A percentile compares a stretch with the other conserved stretches of the same genome.
Conservation (phyloP, 2,888 invertebrate genomes). For the Bembecia ichneumoniformis region DNA sequence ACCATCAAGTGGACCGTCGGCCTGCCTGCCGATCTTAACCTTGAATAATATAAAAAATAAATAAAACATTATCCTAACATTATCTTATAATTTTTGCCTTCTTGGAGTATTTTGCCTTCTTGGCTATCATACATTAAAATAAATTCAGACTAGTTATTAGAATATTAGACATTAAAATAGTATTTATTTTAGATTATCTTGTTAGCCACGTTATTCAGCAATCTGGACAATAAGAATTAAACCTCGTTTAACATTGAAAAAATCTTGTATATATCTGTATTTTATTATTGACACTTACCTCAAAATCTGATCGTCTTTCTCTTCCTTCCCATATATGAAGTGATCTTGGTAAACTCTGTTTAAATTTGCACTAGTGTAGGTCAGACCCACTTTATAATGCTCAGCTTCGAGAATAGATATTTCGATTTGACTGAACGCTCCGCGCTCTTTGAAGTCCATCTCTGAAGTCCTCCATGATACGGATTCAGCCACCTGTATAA, state of each 20-base stretch:
- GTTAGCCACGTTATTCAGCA: too few relatives aligned
- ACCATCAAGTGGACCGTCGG: too few relatives aligned
- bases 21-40: too few relatives aligned
- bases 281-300: constrained; percentile 22
- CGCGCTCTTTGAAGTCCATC: constrained; percentile 53
- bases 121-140: too few relatives aligned
- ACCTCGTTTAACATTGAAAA: not conserved
- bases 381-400: constrained; percentile 48
- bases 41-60: too few relatives aligned
- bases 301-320: constrained; percentile 36
- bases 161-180: too few relatives aligned
- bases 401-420: constrained; percentile 48
- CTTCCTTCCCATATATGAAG: constrained; percentile 33
- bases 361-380: constrained; percentile 48
- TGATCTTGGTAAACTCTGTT: constrained; percentile 42
- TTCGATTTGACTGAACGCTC: constrained; percentile 55
- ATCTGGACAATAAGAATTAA: too few relatives aligned
- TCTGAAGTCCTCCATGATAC: constrained; percentile 42
- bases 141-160: too few relatives aligned
- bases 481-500: constrained; percentile 54
- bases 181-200: too few relatives aligned
- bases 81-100: too few relatives aligned
- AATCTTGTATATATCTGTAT: not conserved
- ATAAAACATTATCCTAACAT: too few relatives aligned
- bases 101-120: too few relatives aligned